A percentile compares a stretch with the other conserved stretches of the same genome.
These are phyloP conservation scores for Drosophila fungiperda DNA, from an alignment of 2,888 invertebrate species.

Conservation along the genomic window DNA sequence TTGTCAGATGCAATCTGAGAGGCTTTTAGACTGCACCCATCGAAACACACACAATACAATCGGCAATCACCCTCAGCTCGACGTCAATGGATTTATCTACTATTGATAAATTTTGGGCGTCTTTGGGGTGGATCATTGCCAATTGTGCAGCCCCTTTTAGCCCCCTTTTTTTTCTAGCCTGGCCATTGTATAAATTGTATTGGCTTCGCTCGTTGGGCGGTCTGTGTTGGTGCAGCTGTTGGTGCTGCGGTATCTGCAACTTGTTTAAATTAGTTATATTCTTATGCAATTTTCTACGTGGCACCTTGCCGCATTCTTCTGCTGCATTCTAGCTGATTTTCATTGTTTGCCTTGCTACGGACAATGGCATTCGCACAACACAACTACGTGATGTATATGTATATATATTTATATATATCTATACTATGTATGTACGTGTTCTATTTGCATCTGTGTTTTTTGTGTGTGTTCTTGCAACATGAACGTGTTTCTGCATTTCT, in stretches of 20 bases:
- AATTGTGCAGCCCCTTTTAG: background rate
- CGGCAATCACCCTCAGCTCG: conserved; percentile 38
- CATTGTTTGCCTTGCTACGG: conserved; percentile 66
- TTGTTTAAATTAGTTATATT: conserved; percentile 81
- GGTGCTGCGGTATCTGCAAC: conserved; percentile 62
- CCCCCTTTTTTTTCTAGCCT: background rate
- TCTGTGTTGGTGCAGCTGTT: conserved; percentile 12
- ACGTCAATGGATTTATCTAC: conserved; percentile 34
- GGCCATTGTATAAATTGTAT: conserved; percentile 71
- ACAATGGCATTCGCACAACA: conserved; percentile 62
- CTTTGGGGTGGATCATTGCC: conserved; percentile 15
- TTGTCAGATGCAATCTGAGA: conserved; percentile 54
- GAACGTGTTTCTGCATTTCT: conserved; percentile 20
- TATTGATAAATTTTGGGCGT: conserved; percentile 51
- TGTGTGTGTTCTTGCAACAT: conserved; percentile 27
- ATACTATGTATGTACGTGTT: background rate
- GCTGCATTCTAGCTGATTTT: conserved; percentile 33
- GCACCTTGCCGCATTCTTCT: conserved; percentile 52
- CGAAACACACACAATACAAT: conserved; percentile 35
- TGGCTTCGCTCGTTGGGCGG: conserved; percentile 41
- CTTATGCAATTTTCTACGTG: conserved; percentile 79
- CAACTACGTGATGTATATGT: conserved; percentile 33
- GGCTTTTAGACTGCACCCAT: conserved; percentile 15
- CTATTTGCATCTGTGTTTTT: conserved; percentile 17
- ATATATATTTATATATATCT: background rate